Base-by-base conservation (phyloP, 2,113 vertebrate species). In the Hippocampus zosterae region DNA sequence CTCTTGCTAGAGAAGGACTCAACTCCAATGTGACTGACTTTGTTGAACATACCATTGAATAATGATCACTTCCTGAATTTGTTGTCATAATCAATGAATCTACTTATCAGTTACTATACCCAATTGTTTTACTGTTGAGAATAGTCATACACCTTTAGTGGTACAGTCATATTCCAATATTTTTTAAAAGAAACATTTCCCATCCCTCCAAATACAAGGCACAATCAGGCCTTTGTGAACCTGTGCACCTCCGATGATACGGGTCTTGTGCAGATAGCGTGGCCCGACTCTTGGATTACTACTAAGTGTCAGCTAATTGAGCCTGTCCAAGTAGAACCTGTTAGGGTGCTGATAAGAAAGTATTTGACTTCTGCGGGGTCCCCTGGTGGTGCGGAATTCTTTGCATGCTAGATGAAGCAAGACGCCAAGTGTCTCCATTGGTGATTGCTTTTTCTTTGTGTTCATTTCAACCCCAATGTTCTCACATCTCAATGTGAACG, bases 251-350 rank as follows among this genome's bases (percentile, higher is more conserved):
- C 82, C 90, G 87, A 85, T 88, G 89, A 90, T 87, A 84, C 60
- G 80, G 80, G 76, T 77, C 88, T 84, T 73, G 79, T 84, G 87
- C 84, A 83, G 81, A 83, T 86, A 89, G 81, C 75, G 69, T 72
- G 74, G 68, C 72, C 77, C 52, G 74, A 75, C 27, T 86, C 76
- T 60, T 88, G 83, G 84, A 78, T 78, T 64, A 75, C 80, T 60
- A 71, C 81, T 86, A 89, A 91, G 78, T 65, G 77, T 76, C 73
- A 81, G 81, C 88, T 93, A 91, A 92, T 92, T 92, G 92, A 90
- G 88, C 91, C 82, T 86, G 88, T 90, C 83, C 76, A 87, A 78
- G 71, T 77, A 81, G 80, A 87, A 91, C 87, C 86, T 88, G 90
- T 84, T 82, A 70, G 84, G 65, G 81, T 80, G 84, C 87, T 87